These are phyloP conservation scores for Cataglyphis livida DNA, from an alignment of 2,888 invertebrate species.

Conservation along the genomic window DNA sequence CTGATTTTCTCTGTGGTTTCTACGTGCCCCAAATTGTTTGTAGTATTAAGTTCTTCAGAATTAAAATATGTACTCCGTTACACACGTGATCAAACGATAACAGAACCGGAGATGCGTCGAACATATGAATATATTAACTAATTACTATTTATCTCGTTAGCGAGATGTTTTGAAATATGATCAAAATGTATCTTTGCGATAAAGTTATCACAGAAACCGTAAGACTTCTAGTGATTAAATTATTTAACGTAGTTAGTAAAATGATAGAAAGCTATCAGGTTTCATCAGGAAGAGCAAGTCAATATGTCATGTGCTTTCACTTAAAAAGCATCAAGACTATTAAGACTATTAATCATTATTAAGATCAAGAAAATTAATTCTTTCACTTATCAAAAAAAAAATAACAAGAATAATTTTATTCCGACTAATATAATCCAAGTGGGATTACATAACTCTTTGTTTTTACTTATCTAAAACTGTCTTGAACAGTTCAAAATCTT, in stretches of 20 bases:
- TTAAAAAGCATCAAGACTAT: not conserved
- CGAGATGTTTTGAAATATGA: constrained; percentile 3
- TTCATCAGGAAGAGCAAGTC: not conserved
- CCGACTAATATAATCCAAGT: constrained; percentile 7
- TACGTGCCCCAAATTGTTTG: not conserved
- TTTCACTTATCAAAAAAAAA: not conserved
- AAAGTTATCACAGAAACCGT: constrained; percentile 29
- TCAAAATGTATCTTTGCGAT: not conserved
- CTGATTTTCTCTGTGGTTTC: not conserved
- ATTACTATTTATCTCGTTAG: not conserved
- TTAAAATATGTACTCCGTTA: constrained; percentile 22
- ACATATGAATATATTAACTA: constrained; percentile 18
- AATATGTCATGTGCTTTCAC: not conserved
- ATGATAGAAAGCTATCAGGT: not conserved
- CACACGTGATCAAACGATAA: not conserved
- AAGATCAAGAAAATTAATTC: constrained; percentile 10
- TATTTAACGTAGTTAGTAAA: not conserved
- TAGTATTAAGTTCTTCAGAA: not conserved
- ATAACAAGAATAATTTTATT: not conserved
- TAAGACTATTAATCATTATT: constrained; percentile 2
- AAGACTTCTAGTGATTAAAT: not conserved
- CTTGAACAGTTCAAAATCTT: not conserved
- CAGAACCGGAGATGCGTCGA: constrained; percentile 23
- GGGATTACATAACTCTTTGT: constrained; percentile 1
- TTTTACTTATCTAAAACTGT: not conserved